phyloP scores from a whole-genome alignment of 2,797 vertebrate genomes.

The Gephyroberyx darwinii region DNA sequence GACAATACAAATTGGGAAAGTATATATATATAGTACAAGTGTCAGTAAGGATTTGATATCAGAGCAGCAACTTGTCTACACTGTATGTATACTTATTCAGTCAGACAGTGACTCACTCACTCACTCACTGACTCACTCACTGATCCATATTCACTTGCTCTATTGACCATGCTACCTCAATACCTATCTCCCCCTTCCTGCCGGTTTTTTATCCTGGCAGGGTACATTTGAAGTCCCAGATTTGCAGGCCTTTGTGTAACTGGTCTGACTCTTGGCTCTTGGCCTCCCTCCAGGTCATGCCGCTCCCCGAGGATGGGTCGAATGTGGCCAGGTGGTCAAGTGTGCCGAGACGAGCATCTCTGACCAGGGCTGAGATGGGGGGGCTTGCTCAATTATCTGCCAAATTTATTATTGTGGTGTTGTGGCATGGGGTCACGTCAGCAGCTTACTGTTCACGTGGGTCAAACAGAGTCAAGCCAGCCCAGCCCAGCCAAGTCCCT shows the following conservation, averaged over 20 bases:
- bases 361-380: slow-evolving; percentile 19
- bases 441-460: slow-evolving; percentile 35
- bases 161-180: not conserved
- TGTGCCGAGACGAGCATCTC: slow-evolving; percentile 17
- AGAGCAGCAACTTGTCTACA: no score
- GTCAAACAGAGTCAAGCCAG: slow-evolving; percentile 36
- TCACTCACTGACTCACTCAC: no score
- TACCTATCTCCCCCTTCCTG: not conserved
- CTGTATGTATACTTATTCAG: no score
- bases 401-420: slow-evolving; percentile 26
- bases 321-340: slow-evolving; percentile 39
- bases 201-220: not conserved
- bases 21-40: no score
- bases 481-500: slow-evolving; percentile 9
- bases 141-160: not conserved
- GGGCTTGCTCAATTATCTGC: slow-evolving; percentile 30
- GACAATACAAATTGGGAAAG: no score
- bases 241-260: not conserved
- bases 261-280: not conserved
- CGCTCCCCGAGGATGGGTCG: slow-evolving; percentile 40
- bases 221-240: not conserved
- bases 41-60: no score
- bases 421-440: slow-evolving; percentile 26
- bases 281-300: slow-evolving; percentile 30
- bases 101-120: no score